Percentiles rank a stretch among this genome's conserved stretches.
phyloP scores from a whole-genome alignment of 2,113 vertebrate genomes.

The Mellivora capensis region DNA sequence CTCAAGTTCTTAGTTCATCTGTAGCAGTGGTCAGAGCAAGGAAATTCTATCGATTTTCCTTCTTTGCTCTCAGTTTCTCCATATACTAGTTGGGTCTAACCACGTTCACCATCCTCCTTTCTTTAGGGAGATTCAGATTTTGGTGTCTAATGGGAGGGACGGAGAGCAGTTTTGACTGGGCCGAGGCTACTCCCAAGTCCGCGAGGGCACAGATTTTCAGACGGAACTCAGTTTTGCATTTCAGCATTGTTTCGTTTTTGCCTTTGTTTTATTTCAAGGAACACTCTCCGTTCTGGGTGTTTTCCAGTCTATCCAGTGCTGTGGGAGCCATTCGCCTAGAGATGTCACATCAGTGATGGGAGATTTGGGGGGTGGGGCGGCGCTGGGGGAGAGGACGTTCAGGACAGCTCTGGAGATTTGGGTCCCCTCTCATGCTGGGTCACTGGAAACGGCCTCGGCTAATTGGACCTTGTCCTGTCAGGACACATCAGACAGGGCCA shows the following conservation, averaged over 20 bases:
- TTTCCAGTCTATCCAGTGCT: not conserved
- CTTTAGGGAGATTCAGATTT: constrained; percentile 22
- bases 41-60: constrained; percentile 37
- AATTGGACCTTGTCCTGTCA: not conserved
- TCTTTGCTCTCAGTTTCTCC: constrained; percentile 55
- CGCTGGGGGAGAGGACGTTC: not conserved
- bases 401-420: not conserved
- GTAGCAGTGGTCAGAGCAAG: constrained; percentile 20
- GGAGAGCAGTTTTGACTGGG: not conserved
- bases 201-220: not conserved
- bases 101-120: not conserved
- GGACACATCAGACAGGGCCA: not conserved
- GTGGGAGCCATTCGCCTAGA: not conserved
- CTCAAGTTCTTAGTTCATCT: constrained; percentile 53
- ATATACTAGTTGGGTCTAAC: constrained; percentile 49
- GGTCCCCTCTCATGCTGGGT: not conserved
- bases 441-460: not conserved
- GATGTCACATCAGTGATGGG: not conserved
- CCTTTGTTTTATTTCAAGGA: not conserved
- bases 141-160: not conserved
- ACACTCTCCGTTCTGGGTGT: not conserved
- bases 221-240: not conserved
- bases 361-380: not conserved
- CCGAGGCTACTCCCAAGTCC: not conserved
- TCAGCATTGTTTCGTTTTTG: not conserved